A percentile compares a stretch with the other conserved stretches of the same genome.
Evolutionary conservation across 2,888 invertebrate species (phyloP).

Genomic region (Artemia sinica): DNA sequence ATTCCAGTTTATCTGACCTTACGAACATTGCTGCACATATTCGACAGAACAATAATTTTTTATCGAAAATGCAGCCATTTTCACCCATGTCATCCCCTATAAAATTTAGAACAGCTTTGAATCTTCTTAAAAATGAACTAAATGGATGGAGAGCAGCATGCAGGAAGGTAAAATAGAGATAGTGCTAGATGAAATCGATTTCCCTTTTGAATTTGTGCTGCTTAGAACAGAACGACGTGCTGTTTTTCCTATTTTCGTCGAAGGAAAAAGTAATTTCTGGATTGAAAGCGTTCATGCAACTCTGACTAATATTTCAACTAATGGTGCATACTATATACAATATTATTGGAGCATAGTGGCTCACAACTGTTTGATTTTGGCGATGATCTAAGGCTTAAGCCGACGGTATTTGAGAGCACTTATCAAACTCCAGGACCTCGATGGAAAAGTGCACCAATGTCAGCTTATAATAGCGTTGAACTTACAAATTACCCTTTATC

Average conservation of each 20-base stretch:
- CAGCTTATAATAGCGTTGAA: too few relatives aligned
- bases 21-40: neutral
- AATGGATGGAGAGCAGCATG: neutral
- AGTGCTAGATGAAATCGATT: neutral
- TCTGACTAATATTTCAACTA: neutral
- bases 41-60: slow-evolving; percentile 1
- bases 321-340: neutral
- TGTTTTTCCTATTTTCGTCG: neutral
- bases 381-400: neutral
- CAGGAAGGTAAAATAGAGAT: neutral
- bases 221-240: neutral
- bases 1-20: neutral
- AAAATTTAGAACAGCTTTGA: neutral
- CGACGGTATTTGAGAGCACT: neutral
- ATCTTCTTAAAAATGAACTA: neutral
- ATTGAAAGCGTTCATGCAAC: neutral
- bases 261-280: neutral
- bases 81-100: neutral
- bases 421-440: too few relatives aligned
- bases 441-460: too few relatives aligned
- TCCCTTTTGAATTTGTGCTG: neutral
- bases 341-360: neutral
- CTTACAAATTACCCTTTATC: neutral
- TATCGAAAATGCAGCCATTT: neutral
- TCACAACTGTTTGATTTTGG: neutral